phyloP scores from a whole-genome alignment of 2,888 invertebrate genomes.

The Physocephala rufipes region DNA sequence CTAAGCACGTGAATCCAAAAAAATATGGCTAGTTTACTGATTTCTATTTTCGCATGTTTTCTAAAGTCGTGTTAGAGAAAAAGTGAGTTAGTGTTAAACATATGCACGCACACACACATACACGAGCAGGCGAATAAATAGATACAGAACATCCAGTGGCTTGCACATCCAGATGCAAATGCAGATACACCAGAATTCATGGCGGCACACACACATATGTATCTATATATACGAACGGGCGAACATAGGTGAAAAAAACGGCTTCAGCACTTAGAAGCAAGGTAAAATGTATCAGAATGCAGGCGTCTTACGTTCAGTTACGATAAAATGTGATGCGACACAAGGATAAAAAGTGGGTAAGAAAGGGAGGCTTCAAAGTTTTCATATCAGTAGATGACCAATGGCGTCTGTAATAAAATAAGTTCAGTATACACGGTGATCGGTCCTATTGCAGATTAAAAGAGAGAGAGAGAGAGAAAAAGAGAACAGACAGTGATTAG shows the following conservation, averaged over 20 bases:
- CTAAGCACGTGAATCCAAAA: conserved; percentile 24
- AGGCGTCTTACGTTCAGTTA: too few relatives aligned
- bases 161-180: conserved; percentile 1
- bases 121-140: not conserved
- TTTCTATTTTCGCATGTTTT: conserved; percentile 19
- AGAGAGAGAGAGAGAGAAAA: conserved; percentile 26
- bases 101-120: not conserved
- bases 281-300: too few relatives aligned
- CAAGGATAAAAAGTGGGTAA: too few relatives aligned
- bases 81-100: not conserved
- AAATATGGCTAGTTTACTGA: not conserved
- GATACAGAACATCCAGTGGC: not conserved
- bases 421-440: not conserved
- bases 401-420: conserved; percentile 33
- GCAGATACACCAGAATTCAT: conserved; percentile 23
- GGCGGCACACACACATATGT: not conserved
- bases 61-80: conserved; percentile 17
- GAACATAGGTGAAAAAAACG: too few relatives aligned
- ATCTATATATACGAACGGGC: conserved; percentile 27
- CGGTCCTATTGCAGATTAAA: too few relatives aligned
- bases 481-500: too few relatives aligned
- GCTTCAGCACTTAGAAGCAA: too few relatives aligned
- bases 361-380: conserved; percentile 12
- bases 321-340: too few relatives aligned
- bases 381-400: conserved; percentile 35